Conservation (phyloP, 2,113 vertebrate species). For the Phrynocephalus versicolor region DNA sequence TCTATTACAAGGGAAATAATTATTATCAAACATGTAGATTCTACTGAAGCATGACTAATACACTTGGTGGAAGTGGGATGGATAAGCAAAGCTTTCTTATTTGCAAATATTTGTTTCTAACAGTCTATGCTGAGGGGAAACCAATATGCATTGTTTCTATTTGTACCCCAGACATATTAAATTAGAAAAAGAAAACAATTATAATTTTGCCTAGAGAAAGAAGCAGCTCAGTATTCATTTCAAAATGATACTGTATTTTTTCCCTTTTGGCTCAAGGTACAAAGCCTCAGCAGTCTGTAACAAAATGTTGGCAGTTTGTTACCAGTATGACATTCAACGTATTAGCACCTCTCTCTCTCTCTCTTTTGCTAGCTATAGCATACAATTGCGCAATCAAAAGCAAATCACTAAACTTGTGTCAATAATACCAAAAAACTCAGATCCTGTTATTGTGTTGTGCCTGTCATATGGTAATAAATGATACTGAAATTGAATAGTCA, state of each 20-base stretch:
- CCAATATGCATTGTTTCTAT: conserved; percentile 18
- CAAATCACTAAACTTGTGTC: conserved; percentile 1
- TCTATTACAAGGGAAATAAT: conserved; percentile 50
- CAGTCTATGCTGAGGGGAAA: conserved; percentile 29
- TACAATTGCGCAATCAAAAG: conserved; percentile 24
- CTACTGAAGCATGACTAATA: conserved; percentile 48
- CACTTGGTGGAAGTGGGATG: conserved; percentile 38
- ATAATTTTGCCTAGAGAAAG: conserved; percentile 44
- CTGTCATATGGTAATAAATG: neutral
- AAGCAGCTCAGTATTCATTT: conserved; percentile 43
- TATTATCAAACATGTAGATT: conserved; percentile 38
- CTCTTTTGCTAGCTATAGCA: conserved; percentile 12
- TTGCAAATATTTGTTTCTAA: conserved; percentile 43
- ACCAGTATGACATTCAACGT: conserved; percentile 44
- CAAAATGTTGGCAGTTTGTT: conserved; percentile 54
- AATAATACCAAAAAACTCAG: conserved; percentile 11
- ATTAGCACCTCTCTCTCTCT: conserved; percentile 22
- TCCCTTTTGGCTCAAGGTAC: conserved; percentile 24
- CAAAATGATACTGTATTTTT: conserved; percentile 28
- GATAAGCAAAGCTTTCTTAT: conserved; percentile 43
- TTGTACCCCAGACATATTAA: conserved; percentile 32
- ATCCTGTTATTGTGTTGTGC: conserved; percentile 27
- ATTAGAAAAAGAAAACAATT: conserved; percentile 56
- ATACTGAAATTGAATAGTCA: neutral
- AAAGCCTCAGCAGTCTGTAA: conserved; percentile 35